Base-by-base conservation (phyloP, 2,113 vertebrate genomes). In the Gopherus evgoodei region DNA sequence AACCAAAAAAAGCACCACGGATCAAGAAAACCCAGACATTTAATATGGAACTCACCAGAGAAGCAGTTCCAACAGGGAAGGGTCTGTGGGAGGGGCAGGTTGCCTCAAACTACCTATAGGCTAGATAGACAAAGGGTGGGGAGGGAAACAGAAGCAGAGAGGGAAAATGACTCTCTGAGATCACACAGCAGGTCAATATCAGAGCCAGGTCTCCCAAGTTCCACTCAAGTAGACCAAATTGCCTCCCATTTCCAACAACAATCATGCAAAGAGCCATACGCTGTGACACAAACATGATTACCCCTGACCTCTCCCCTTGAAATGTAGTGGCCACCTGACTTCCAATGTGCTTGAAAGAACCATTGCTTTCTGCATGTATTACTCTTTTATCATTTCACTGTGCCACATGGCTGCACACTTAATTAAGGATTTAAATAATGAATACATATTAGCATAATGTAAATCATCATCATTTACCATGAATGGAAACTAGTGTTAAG, bases 401-500 rank as follows among this genome's bases (percentile, higher is more conserved):
- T 65, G 86, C 62, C 91, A 96, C 94, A 95, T 0, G 31, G 87
- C 87, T 96, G 83, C 89, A 95, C 94, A 96, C 31, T 50, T 91
- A 95, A 97, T 96, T 91, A 95, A 96, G 85, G 92, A 95, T 96
- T 96, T 95, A 94, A 96, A 95, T 96, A 97, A 96, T 96, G 94
- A 95, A 88, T 91, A 95, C 87, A 96, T 95, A 97, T 96, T 95
- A 97, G 72, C 86, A 88, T 96, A 93, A 95, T 91, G 94, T 88
- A 96, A 93, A 95, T 95, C 87, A 91, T 92, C 84, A 91, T 91
- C 25, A 91, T 91, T 91, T 95, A 84, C 92, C 79, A 94, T 94
- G 96, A 96, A 95, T 92, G 89, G 56, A 69, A 95, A 52, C 38
- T 79, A 42, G 81, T 85, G 75, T 44, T 94, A 97, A 95, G 87